These are phyloP conservation scores for Drosophila atripex DNA, from an alignment of 2,888 invertebrate species.

Conservation along the genomic window DNA sequence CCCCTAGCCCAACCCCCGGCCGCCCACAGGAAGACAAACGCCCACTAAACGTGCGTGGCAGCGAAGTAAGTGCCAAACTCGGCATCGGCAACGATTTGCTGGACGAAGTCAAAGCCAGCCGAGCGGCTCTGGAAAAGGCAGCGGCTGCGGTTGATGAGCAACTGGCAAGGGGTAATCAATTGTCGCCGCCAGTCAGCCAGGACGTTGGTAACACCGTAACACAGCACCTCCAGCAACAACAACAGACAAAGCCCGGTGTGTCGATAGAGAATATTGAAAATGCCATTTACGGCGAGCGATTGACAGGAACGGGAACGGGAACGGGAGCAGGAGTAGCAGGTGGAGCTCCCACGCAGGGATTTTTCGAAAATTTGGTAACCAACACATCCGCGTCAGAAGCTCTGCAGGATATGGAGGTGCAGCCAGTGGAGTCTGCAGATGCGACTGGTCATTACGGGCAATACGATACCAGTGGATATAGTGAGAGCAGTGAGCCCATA, in stretches of 20 bases:
- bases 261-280: constrained; percentile 84
- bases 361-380: constrained; percentile 67
- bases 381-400: constrained; percentile 33
- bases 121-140: constrained; percentile 66
- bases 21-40: constrained; percentile 50
- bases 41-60: constrained; percentile 54
- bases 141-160: constrained; percentile 80
- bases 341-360: constrained; percentile 47
- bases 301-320: constrained; percentile 59
- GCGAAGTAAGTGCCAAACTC: constrained; percentile 26
- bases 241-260: constrained; percentile 62
- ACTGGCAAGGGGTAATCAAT: constrained; percentile 75
- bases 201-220: constrained; percentile 5
- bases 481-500: constrained; percentile 53
- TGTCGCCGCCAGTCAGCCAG: constrained; percentile 60
- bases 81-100: constrained; percentile 71
- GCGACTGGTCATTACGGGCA: constrained; percentile 52
- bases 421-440: constrained; percentile 14
- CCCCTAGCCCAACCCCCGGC: constrained; percentile 12
- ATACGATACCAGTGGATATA: constrained; percentile 56
- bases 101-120: constrained; percentile 75
- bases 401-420: constrained; percentile 14
- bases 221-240: not conserved
- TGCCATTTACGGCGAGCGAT: constrained; percentile 82
- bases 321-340: constrained; percentile 16